Conservation (phyloP, 2,113 vertebrate species). For the Anser cygnoides region DNA sequence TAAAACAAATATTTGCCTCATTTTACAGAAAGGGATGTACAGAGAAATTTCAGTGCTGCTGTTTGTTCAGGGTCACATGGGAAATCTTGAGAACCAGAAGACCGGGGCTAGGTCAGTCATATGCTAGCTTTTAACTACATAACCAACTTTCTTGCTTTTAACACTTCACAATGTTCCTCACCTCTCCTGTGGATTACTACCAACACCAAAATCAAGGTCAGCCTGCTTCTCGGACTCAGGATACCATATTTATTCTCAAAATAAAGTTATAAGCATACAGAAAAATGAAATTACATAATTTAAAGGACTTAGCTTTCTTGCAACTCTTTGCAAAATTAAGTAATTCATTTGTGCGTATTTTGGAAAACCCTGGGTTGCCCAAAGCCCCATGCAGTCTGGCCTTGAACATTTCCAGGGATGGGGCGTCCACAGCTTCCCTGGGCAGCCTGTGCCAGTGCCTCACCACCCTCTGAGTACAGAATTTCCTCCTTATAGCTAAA, state of each 20-base stretch:
- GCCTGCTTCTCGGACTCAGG: not conserved
- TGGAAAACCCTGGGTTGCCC: not conserved
- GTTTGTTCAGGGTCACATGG: not conserved
- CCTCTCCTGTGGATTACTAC: not conserved
- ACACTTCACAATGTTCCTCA: not conserved
- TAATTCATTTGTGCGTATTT: not conserved
- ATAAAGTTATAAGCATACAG: not conserved
- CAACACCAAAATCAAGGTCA: not conserved
- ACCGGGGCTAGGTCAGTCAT: not conserved
- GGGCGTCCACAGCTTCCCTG: no score
- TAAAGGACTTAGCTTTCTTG: not conserved
- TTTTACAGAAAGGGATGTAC: not conserved
- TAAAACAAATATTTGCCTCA: not conserved
- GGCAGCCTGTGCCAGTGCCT: no score
- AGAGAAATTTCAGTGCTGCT: not conserved
- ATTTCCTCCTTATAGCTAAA: no score
- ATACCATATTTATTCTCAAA: not conserved
- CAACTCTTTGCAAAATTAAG: not conserved
- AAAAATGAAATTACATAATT: not conserved
- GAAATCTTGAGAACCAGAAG: not conserved
- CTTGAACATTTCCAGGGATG: no score
- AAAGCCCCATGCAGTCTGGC: no score
- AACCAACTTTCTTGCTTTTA: not conserved
- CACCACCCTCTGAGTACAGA: no score
- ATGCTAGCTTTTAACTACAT: not conserved